phyloP scores from a whole-genome alignment of 2,113 vertebrate species.

The Prunella himalayana region DNA sequence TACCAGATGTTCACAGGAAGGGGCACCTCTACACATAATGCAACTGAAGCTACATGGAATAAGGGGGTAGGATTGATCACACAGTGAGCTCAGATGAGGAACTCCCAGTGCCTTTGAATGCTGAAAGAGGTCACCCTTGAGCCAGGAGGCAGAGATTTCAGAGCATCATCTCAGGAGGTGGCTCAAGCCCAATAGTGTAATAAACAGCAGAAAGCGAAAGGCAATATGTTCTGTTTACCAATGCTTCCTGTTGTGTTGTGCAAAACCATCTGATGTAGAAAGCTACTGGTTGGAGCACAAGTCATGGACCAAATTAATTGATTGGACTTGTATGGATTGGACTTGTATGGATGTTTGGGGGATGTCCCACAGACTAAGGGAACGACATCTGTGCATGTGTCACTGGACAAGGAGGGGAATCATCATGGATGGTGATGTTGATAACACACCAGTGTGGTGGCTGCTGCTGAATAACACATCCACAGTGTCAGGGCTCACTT shows the following conservation, averaged over 20 bases:
- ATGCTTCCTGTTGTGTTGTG: background rate
- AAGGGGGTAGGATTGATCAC: background rate
- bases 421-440: background rate
- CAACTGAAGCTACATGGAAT: accelerated
- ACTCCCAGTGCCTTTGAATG: background rate
- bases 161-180: background rate
- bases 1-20: background rate
- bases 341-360: background rate
- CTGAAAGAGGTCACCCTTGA: background rate
- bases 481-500: background rate
- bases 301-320: background rate
- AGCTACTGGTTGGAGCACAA: background rate
- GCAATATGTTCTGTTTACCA: background rate
- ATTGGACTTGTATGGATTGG: background rate
- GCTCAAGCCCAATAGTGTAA: background rate
- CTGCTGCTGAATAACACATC: background rate
- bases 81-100: background rate
- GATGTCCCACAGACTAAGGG: background rate
- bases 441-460: background rate
- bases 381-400: background rate
- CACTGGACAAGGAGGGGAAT: background rate
- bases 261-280: background rate
- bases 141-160: background rate
- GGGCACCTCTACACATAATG: background rate
- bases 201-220: background rate